Conservation (phyloP, 92 coral and sea anemone genomes). For the Palythoa grandiflora region DNA sequence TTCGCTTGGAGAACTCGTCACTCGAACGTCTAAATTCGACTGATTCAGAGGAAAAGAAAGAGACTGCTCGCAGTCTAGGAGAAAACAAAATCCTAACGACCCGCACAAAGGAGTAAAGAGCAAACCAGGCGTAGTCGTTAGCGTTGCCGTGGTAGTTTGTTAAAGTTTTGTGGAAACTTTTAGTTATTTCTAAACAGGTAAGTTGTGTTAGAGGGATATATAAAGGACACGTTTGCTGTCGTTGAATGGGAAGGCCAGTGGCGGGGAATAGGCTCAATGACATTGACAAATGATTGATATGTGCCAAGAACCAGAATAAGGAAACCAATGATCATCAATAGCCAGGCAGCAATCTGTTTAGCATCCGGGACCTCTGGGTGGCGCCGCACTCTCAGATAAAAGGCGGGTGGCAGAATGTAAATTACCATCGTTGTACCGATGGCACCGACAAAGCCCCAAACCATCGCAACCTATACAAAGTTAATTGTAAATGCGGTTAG, state of each 20-base stretch:
- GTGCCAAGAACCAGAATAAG: conserved; percentile 76
- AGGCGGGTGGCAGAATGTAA: conserved; percentile 88
- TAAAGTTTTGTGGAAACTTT: background rate
- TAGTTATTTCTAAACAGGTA: background rate
- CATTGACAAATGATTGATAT: conserved; percentile 84
- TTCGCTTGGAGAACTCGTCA: too few species aligned
- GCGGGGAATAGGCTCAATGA: conserved; percentile 72
- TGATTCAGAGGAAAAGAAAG: too few species aligned
- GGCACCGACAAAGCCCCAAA: conserved; percentile 93
- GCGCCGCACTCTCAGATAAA: conserved; percentile 84
- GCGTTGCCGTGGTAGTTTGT: background rate
- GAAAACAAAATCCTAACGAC: too few species aligned
- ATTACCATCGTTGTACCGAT: conserved; percentile 80
- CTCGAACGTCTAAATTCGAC: too few species aligned
- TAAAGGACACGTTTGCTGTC: background rate
- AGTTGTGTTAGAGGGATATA: background rate
- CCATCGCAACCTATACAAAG: conserved; percentile 82
- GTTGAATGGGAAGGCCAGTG: background rate
- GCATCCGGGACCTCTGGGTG: conserved; percentile 87
- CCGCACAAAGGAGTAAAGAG: too few species aligned
- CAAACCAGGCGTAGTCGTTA: too few species aligned
- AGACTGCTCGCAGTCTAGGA: too few species aligned
- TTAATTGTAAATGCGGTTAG: background rate
- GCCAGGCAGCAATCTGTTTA: conserved; percentile 90
- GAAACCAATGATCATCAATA: conserved; percentile 79